Evolutionary conservation across 2,113 vertebrate species (phyloP).

Genomic region (Alethe diademata): DNA sequence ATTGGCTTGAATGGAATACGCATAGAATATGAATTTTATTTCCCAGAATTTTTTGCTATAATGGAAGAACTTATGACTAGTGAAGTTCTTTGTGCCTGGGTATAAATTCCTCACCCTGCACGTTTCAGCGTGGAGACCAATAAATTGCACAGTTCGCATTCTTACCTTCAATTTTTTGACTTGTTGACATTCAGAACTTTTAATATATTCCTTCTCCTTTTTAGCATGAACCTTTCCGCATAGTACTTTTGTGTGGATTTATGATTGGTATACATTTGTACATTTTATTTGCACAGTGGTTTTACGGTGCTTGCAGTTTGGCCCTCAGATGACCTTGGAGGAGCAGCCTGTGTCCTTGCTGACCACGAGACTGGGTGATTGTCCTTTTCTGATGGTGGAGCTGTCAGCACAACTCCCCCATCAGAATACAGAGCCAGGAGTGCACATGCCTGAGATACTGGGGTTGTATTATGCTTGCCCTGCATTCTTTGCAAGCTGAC

Average conservation of each 20-base stretch:
- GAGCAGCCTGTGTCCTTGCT: conserved; percentile 15
- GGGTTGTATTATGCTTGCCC: neutral
- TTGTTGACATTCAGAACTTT: neutral
- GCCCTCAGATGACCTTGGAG: conserved; percentile 7
- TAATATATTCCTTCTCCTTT: neutral
- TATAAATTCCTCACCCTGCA: neutral
- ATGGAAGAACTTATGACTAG: neutral
- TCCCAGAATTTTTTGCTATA: neutral
- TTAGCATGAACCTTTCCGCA: neutral
- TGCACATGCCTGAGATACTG: neutral
- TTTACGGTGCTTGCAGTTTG: neutral
- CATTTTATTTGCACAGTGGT: neutral
- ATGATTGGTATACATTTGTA: neutral
- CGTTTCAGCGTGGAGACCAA: neutral
- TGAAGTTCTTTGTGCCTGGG: neutral
- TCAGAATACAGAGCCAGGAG: neutral
- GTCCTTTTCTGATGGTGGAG: neutral
- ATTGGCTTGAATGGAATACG: neutral
- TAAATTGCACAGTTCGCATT: neutral
- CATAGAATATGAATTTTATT: neutral
- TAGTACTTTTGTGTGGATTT: neutral
- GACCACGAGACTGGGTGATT: neutral
- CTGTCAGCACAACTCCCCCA: conserved; percentile 14
- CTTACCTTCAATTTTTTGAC: neutral
- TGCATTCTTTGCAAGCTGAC: neutral